phyloP scores from a whole-genome alignment of 2,888 invertebrate species.

The Zeuzera pyrina region DNA sequence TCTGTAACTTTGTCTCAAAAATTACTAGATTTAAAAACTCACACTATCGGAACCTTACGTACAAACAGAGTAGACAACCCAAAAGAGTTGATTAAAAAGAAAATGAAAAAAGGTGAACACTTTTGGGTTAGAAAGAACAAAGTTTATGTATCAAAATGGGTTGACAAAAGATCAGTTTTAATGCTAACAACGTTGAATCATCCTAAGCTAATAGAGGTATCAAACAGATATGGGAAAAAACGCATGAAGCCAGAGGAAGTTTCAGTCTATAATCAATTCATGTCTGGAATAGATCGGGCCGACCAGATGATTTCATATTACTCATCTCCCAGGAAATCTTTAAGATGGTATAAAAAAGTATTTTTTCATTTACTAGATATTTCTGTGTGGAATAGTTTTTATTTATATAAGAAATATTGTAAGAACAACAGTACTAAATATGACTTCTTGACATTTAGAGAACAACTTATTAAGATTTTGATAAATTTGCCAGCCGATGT shows the following conservation, averaged over 20 bases:
- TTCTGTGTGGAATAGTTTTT: slow-evolving; percentile 2
- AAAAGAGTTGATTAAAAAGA: slow-evolving; percentile 9
- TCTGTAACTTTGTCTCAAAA: slow-evolving; percentile 13
- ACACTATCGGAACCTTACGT: slow-evolving; percentile 17
- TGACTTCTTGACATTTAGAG: neutral
- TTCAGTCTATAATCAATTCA: slow-evolving; percentile 12
- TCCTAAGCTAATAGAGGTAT: slow-evolving; percentile 9
- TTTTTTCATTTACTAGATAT: neutral
- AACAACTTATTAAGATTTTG: too few relatives aligned
- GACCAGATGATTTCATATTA: slow-evolving; percentile 16
- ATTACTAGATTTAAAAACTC: slow-evolving; percentile 14
- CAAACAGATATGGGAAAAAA: slow-evolving; percentile 10
- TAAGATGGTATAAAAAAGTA: slow-evolving; percentile 2
- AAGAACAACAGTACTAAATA: neutral
- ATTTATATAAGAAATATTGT: slow-evolving; percentile 1
- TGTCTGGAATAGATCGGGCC: slow-evolving; percentile 12
- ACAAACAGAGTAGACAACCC: slow-evolving; percentile 16
- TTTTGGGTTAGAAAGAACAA: slow-evolving; percentile 13
- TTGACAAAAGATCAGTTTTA: slow-evolving; percentile 14
- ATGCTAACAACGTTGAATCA: slow-evolving; percentile 13
- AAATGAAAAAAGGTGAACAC: slow-evolving; percentile 16
- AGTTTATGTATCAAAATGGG: slow-evolving; percentile 16
- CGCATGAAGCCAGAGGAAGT: slow-evolving; percentile 8
- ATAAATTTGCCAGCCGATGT: too few relatives aligned
- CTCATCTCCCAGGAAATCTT: slow-evolving; percentile 4